Base-by-base conservation (phyloP, 2,113 vertebrate genomes). In the Elephantulus edwardii region DNA sequence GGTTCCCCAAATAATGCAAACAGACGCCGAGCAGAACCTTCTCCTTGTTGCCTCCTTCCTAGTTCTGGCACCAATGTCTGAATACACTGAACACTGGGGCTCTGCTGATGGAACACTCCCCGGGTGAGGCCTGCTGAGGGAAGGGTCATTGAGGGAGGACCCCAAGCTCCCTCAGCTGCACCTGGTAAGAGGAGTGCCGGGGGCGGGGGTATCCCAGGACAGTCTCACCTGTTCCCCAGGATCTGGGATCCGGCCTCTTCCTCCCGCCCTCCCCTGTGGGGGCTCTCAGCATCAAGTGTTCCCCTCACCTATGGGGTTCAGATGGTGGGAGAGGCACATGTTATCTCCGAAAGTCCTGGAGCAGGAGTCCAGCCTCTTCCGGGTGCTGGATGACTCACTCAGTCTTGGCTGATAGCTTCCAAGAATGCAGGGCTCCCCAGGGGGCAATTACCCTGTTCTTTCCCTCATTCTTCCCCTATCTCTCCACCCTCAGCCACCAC, bases 391-490 rank as follows among this genome's bases (percentile, higher is more conserved):
- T 28, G 33, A 56, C 83, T 85, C 44, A 50, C 58, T 83, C 54
- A 83, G 68, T 28, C 42, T 62, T 54, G 54, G 66, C 3, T 62
- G 86, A 16, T 44, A 80, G 76, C 54, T 88, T 94, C 72, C 64
- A n/a, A 58, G 92, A 90, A 70, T 3, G 38, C 24, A 58, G 44
- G 58, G 44, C 1, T 86, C 91, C 77, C 86, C 10, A 30, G 88
- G 90, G 94, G 60, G 80, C 80, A 95, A 94, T 92, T 93, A 94
- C 46, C 83, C 17, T 26, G 14, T 50, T 83, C 52, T 60, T 90
- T 52, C 38, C 20, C n/a, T 86, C 35, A 12, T 66, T 56, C 46
- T 40, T 44, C 6, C n/a, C 40, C 16, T 6, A 79, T 80, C 42
- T 86, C 35, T 38, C 48, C 14, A 79, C 50, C 8, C 20, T 52